Evolutionary conservation across 2,888 invertebrate species (phyloP).

Genomic region (Eledona agricola): DNA sequence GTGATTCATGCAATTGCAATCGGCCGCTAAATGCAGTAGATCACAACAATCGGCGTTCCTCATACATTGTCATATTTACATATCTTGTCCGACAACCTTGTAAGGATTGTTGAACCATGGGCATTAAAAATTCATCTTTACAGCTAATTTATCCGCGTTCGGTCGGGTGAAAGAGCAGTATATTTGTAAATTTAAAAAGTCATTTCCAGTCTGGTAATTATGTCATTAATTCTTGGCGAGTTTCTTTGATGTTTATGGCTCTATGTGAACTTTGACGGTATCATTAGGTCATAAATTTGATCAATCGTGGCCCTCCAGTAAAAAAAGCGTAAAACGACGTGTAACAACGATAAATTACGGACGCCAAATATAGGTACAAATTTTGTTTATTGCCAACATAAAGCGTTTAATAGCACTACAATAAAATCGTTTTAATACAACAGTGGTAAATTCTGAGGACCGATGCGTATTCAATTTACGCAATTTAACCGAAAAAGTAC

Average conservation of each 20-base stretch:
- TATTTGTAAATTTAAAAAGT: slow-evolving; percentile 36
- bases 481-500: too few species aligned
- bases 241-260: slow-evolving; percentile 35
- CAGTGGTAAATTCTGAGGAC: slow-evolving; percentile 9
- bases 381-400: slow-evolving; percentile 35
- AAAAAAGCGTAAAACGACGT: slow-evolving; percentile 29
- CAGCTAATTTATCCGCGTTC: slow-evolving; percentile 7
- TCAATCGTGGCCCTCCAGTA: slow-evolving; percentile 30
- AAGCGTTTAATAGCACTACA: slow-evolving; percentile 33
- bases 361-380: slow-evolving; percentile 33
- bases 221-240: slow-evolving; percentile 36
- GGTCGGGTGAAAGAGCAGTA: slow-evolving; percentile 19
- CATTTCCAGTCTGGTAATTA: slow-evolving; percentile 40
- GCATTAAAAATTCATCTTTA: too few species aligned
- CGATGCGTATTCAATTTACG: slow-evolving; percentile 29
- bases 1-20: slow-evolving; percentile 57
- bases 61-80: slow-evolving; percentile 31
- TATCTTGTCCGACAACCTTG: slow-evolving; percentile 14
- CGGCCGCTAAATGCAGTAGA: slow-evolving; percentile 45
- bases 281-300: slow-evolving; percentile 35
- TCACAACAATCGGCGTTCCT: slow-evolving; percentile 39
- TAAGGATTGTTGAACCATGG: slow-evolving; percentile 29
- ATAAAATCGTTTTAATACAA: slow-evolving; percentile 27
- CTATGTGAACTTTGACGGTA: slow-evolving; percentile 34
- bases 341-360: slow-evolving; percentile 33